These are phyloP conservation scores for Anthoptus insignis DNA, from an alignment of 2,888 invertebrate species.

Conservation along the genomic window DNA sequence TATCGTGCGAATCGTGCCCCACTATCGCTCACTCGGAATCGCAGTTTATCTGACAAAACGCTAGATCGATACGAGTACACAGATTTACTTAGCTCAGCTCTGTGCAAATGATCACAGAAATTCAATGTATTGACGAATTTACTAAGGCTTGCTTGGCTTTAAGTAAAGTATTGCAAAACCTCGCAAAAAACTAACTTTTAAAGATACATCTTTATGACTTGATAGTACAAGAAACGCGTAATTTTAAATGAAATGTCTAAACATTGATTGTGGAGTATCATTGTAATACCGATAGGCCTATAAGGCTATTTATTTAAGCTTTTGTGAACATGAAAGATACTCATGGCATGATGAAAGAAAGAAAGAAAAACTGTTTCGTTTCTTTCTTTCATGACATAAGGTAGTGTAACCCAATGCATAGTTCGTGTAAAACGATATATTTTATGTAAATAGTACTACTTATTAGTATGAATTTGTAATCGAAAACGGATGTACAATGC, in stretches of 20 bases:
- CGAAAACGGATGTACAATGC: constrained; percentile 85
- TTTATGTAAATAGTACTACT: constrained; percentile 74
- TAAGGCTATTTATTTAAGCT: constrained; percentile 35
- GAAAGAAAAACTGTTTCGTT: too few relatives aligned
- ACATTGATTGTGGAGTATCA: constrained; percentile 24
- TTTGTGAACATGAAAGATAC: constrained; percentile 38
- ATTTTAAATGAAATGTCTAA: neutral
- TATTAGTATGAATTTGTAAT: constrained; percentile 71
- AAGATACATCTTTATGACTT: neutral
- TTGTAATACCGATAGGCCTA: constrained; percentile 25
- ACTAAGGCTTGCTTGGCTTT: too few relatives aligned
- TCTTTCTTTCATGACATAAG: too few relatives aligned
- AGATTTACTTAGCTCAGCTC: constrained; percentile 35
- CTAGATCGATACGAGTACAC: constrained; percentile 59
- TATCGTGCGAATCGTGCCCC: constrained; percentile 84
- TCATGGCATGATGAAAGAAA: too few relatives aligned
- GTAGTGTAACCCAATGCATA: constrained; percentile 35
- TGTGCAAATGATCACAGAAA: too few relatives aligned
- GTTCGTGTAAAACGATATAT: constrained; percentile 52
- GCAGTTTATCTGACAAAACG: constrained; percentile 83
- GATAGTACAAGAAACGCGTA: constrained; percentile 1
- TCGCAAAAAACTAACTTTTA: too few relatives aligned
- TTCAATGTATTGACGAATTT: constrained; percentile 15
- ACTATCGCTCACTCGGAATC: constrained; percentile 83
- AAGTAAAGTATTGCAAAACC: neutral